Evolutionary conservation across 1,140 invertebrate genomes (phyloP).

Genomic region (Drosophila seguyi): DNA sequence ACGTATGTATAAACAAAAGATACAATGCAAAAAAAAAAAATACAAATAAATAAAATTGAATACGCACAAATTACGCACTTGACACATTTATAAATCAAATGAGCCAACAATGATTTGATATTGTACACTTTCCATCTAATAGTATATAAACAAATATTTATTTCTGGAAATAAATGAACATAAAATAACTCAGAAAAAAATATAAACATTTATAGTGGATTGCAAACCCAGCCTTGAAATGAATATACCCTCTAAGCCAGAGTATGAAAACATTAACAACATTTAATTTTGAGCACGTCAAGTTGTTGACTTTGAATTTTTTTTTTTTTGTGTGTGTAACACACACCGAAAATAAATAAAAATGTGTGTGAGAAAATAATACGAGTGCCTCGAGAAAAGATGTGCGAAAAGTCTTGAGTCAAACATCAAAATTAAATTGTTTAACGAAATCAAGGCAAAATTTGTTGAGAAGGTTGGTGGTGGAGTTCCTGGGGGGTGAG

Average conservation of each 20-base stretch:
- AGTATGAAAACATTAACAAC: slow-evolving; percentile 45
- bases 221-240: slow-evolving; percentile 11
- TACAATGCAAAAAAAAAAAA: slow-evolving; percentile 11
- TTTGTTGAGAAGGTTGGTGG: slow-evolving; percentile 26
- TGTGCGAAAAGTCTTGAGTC: slow-evolving; percentile 41
- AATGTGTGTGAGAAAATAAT: slow-evolving; percentile 14
- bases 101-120: not conserved
- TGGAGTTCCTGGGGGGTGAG: slow-evolving; percentile 1
- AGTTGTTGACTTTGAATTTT: slow-evolving; percentile 78
- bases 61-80: slow-evolving; percentile 50
- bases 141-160: slow-evolving; percentile 6
- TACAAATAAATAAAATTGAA: slow-evolving; percentile 5
- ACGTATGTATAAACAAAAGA: not conserved
- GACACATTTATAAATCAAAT: slow-evolving; percentile 53
- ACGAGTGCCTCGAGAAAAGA: slow-evolving; percentile 25
- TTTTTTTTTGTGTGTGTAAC: slow-evolving; percentile 38
- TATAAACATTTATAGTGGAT: not conserved
- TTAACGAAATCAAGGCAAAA: slow-evolving; percentile 45
- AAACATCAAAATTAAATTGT: slow-evolving; percentile 51
- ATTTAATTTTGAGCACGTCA: slow-evolving; percentile 71
- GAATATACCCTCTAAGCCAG: slow-evolving; percentile 1
- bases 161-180: not conserved
- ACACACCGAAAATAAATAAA: slow-evolving; percentile 40
- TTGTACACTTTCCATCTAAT: not conserved
- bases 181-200: not conserved